A percentile compares a stretch with the other conserved stretches of the same genome.
Conservation (phyloP, 2,113 vertebrate genomes). For the Nymphicus hollandicus region DNA sequence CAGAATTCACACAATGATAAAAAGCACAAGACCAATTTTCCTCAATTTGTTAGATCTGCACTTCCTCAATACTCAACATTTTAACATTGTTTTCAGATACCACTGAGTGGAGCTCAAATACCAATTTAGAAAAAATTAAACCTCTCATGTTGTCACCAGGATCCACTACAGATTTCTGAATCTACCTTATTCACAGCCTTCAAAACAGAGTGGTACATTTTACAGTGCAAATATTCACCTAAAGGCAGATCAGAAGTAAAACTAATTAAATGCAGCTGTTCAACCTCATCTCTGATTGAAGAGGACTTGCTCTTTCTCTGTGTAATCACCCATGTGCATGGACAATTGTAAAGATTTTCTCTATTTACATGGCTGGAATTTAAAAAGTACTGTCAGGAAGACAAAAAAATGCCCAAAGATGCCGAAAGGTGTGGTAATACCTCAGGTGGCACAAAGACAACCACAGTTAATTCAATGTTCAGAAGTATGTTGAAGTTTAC, state of each 20-base stretch:
- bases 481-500: background rate
- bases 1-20: background rate
- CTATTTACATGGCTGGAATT: background rate
- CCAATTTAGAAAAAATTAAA: constrained; percentile 7
- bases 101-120: constrained; percentile 65
- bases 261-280: background rate
- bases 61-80: background rate
- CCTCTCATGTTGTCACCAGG: background rate
- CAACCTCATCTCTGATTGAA: background rate
- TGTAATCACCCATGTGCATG: background rate
- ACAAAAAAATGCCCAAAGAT: background rate
- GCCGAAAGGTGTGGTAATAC: background rate
- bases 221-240: background rate
- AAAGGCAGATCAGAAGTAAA: background rate
- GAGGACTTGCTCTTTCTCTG: background rate
- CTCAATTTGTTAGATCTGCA: background rate
- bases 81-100: background rate
- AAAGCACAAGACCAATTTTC: background rate
- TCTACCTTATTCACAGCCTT: background rate
- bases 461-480: background rate
- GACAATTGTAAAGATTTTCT: background rate
- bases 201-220: background rate
- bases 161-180: background rate
- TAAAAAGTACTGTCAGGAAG: background rate
- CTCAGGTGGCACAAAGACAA: background rate